Evolutionary conservation across 2,888 invertebrate species (phyloP).

Genomic region (Leptogaster cylindrica): DNA sequence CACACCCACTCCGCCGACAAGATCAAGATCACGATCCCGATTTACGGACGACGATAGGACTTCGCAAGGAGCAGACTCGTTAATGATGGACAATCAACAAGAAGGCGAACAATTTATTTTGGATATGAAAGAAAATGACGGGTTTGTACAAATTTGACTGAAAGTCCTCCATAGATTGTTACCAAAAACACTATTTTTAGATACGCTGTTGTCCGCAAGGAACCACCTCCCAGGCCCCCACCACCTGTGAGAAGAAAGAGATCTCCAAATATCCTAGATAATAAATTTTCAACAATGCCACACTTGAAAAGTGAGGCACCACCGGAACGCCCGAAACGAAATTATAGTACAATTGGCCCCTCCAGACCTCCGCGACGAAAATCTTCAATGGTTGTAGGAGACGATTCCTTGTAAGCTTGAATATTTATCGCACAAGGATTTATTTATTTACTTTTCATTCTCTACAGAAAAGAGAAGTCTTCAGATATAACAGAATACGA

Average conservation of each 20-base stretch:
- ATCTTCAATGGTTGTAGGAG: slow-evolving; percentile 67
- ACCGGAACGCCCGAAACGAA: slow-evolving; percentile 68
- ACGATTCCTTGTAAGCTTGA: slow-evolving; percentile 59
- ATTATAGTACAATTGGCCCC: slow-evolving; percentile 69
- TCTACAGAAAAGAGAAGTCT: slow-evolving; percentile 42
- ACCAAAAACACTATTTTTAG: slow-evolving; percentile 63
- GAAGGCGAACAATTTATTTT: slow-evolving; percentile 56
- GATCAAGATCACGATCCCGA: slow-evolving; percentile 64
- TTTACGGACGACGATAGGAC: slow-evolving; percentile 74
- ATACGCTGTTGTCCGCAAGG: slow-evolving; percentile 80
- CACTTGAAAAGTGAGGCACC: slow-evolving; percentile 60
- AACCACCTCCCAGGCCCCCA: slow-evolving; percentile 68
- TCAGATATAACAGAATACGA: slow-evolving; percentile 63
- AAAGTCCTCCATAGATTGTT: neutral
- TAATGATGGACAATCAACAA: slow-evolving; percentile 64
- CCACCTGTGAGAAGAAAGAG: slow-evolving; percentile 68
- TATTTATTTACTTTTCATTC: neutral
- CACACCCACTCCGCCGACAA: slow-evolving; percentile 67
- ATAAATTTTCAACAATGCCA: slow-evolving; percentile 75
- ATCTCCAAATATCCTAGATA: slow-evolving; percentile 65
- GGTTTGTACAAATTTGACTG: slow-evolving; percentile 49
- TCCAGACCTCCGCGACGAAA: slow-evolving; percentile 69
- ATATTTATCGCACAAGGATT: too few species aligned
- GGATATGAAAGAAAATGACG: slow-evolving; percentile 61
- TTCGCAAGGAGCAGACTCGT: slow-evolving; percentile 74